phyloP scores from a whole-genome alignment of 2,113 vertebrate genomes.

The Cardinalis cardinalis region DNA sequence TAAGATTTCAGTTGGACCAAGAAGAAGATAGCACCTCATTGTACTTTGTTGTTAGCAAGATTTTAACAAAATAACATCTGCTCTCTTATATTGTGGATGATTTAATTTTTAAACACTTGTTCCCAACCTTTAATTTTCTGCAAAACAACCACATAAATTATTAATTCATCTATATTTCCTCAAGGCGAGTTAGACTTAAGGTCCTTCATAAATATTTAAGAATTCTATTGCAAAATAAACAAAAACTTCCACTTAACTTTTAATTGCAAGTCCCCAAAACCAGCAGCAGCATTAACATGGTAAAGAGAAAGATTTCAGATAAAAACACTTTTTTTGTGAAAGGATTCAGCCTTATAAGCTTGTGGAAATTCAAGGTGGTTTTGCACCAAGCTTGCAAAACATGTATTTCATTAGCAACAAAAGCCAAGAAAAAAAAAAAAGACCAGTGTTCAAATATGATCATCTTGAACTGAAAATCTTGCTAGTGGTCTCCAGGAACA shows the following conservation, averaged over 20 bases:
- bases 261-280: constrained; percentile 69
- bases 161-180: constrained; percentile 79
- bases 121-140: constrained; percentile 81
- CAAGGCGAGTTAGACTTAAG: constrained; percentile 74
- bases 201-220: constrained; percentile 81
- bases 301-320: not conserved
- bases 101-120: constrained; percentile 83
- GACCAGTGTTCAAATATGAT: not conserved
- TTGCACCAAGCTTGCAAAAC: not conserved
- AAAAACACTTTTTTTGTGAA: not conserved
- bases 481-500: not conserved
- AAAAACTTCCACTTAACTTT: constrained; percentile 79
- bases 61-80: constrained; percentile 76
- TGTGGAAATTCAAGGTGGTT: not conserved
- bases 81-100: constrained; percentile 68
- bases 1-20: constrained; percentile 61
- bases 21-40: constrained; percentile 52
- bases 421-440: not conserved
- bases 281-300: not conserved
- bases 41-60: constrained; percentile 61
- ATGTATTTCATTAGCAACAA: not conserved
- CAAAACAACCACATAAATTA: constrained; percentile 79
- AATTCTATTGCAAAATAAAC: constrained; percentile 74
- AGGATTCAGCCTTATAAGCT: not conserved
- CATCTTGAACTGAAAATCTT: not conserved